Evolutionary conservation across 2,113 vertebrate genomes (phyloP).

Genomic region (Reinhardtius hippoglossoides): DNA sequence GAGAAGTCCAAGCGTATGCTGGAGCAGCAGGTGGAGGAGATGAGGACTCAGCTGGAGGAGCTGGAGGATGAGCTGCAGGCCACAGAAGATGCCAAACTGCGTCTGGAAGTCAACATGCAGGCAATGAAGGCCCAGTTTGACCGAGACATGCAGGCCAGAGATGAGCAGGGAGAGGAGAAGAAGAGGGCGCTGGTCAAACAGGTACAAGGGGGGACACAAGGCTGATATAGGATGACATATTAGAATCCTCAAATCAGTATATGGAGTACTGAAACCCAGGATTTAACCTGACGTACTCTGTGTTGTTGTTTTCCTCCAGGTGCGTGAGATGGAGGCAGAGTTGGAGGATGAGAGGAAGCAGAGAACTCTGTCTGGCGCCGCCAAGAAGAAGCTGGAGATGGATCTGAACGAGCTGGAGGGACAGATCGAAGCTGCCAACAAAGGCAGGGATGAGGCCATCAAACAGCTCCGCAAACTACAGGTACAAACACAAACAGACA

Average conservation of each 20-base stretch:
- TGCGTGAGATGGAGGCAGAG: conserved; percentile 95
- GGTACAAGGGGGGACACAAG: conserved; percentile 68
- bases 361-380: conserved; percentile 90
- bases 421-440: conserved; percentile 94
- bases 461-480: conserved; percentile 96
- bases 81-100: conserved; percentile 95
- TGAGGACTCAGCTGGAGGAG: conserved; percentile 97
- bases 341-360: conserved; percentile 97
- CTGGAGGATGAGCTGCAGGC: conserved; percentile 97
- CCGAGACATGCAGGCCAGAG: conserved; percentile 90
- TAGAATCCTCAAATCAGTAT: not conserved
- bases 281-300: not conserved
- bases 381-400: conserved; percentile 98
- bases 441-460: conserved; percentile 95
- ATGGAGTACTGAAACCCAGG: not conserved
- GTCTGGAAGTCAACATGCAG: conserved; percentile 99
- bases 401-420: conserved; percentile 95
- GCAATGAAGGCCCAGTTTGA: conserved; percentile 99
- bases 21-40: conserved; percentile 97
- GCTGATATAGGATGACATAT: not conserved
- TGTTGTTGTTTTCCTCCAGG: conserved; percentile 75
- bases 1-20: conserved; percentile 97
- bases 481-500: conserved; percentile 74
- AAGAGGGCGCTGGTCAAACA: conserved; percentile 95
- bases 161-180: conserved; percentile 97